phyloP scores from a whole-genome alignment of 2,888 invertebrate genomes.

The Acronicta aceris region DNA sequence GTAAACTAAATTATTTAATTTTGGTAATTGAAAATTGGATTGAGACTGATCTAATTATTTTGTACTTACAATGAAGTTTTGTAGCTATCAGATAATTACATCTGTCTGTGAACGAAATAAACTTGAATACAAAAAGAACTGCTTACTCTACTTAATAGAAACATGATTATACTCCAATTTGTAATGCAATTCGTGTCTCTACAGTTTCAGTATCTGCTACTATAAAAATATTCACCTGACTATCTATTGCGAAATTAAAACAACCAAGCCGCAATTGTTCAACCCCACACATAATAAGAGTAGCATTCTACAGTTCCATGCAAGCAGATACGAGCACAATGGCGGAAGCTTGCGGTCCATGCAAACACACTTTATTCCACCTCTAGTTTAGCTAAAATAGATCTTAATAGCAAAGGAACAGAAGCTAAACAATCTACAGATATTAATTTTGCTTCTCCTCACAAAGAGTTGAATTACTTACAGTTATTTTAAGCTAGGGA shows the following conservation, averaged over 20 bases:
- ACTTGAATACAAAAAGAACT: background rate
- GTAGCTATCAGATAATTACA: background rate
- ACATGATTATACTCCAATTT: background rate
- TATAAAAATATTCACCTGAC: slow-evolving; percentile 26
- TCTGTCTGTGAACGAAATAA: background rate
- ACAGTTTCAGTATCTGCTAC: slow-evolving; percentile 4
- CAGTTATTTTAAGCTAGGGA: slow-evolving; percentile 67
- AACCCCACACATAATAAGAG: slow-evolving; percentile 50
- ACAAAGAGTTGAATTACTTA: slow-evolving; percentile 68
- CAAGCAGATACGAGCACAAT: slow-evolving; percentile 65
- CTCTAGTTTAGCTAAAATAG: slow-evolving; percentile 39
- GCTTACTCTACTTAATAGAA: too few relatives aligned
- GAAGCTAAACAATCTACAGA: slow-evolving; percentile 46
- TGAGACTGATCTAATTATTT: background rate
- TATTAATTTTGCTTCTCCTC: slow-evolving; percentile 47
- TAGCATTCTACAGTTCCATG: slow-evolving; percentile 58
- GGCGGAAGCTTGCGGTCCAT: slow-evolving; percentile 75
- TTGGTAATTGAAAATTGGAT: background rate
- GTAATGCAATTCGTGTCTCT: background rate
- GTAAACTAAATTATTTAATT: background rate
- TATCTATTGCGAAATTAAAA: slow-evolving; percentile 47
- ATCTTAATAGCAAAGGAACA: slow-evolving; percentile 54
- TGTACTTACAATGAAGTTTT: background rate
- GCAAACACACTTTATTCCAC: slow-evolving; percentile 28
- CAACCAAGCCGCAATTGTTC: slow-evolving; percentile 40